These are phyloP conservation scores for Sphaerodactylus townsendi DNA, from an alignment of 2,113 vertebrate species.

Conservation along the genomic window DNA sequence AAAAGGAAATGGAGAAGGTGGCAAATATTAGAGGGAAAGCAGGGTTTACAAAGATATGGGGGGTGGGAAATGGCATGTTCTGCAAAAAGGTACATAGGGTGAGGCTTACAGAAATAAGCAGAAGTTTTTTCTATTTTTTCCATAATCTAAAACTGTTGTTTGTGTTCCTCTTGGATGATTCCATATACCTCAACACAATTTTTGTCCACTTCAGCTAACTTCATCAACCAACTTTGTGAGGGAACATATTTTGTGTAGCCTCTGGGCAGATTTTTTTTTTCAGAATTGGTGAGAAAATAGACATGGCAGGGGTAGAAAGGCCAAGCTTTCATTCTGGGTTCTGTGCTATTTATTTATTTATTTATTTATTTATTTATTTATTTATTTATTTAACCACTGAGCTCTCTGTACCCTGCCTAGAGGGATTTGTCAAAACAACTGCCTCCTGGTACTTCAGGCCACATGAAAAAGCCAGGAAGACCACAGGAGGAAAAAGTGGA, in stretches of 20 bases:
- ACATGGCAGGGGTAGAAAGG: background rate
- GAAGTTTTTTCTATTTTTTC: background rate
- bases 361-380: too few relatives aligned
- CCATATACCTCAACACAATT: background rate
- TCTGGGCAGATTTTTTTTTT: background rate
- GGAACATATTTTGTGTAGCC: background rate
- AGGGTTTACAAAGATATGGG: background rate
- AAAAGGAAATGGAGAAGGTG: background rate
- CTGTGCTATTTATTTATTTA: background rate
- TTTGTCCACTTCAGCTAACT: background rate
- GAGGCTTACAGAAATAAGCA: background rate
- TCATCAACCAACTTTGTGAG: background rate
- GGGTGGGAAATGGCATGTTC: background rate
- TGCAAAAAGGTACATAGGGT: background rate
- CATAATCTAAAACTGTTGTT: background rate
- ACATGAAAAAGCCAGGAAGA: background rate
- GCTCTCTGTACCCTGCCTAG: background rate
- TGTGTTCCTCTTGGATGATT: background rate
- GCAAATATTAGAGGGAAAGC: background rate
- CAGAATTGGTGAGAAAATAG: background rate
- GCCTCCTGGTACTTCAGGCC: background rate
- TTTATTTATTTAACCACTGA: too few relatives aligned
- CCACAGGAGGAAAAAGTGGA: background rate
- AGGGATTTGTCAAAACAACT: background rate
- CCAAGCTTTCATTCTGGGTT: background rate